phyloP scores from a whole-genome alignment of 2,113 vertebrate genomes.

The Acanthochromis polyacanthus region DNA sequence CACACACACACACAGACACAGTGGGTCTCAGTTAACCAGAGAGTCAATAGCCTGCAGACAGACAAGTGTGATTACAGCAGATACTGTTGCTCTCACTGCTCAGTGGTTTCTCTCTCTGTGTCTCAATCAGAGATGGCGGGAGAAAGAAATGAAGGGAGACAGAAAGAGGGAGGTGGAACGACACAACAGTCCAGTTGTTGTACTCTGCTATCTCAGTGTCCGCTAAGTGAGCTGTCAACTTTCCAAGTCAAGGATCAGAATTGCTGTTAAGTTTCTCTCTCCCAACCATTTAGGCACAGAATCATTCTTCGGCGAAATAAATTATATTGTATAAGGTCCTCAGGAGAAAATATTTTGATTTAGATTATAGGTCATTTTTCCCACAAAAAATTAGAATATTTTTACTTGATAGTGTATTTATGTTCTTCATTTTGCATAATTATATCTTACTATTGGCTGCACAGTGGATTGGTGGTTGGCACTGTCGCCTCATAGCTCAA shows the following conservation, averaged over 20 bases:
- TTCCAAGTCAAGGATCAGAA: constrained; percentile 19
- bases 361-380: too few relatives aligned
- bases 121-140: constrained; percentile 31
- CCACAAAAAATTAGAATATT: too few relatives aligned
- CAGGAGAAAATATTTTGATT: too few relatives aligned
- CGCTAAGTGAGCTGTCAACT: constrained; percentile 31
- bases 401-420: too few relatives aligned
- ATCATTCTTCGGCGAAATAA: background rate
- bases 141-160: constrained; percentile 3
- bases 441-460: too few relatives aligned
- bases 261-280: background rate
- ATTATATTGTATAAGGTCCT: background rate
- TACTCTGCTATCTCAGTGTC: constrained; percentile 26
- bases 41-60: constrained; percentile 94
- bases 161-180: constrained; percentile 2
- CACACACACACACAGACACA: constrained; percentile 41
- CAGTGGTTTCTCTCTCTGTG: constrained; percentile 79
- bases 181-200: constrained; percentile 41
- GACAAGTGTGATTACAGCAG: constrained; percentile 96
- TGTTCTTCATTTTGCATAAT: too few relatives aligned
- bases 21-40: constrained; percentile 85
- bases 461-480: too few relatives aligned
- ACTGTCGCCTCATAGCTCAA: too few relatives aligned
- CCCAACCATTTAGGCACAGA: background rate
- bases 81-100: constrained; percentile 93